Base-by-base conservation (phyloP, 2,797 vertebrate genomes). In the Psittacula derbiana region DNA sequence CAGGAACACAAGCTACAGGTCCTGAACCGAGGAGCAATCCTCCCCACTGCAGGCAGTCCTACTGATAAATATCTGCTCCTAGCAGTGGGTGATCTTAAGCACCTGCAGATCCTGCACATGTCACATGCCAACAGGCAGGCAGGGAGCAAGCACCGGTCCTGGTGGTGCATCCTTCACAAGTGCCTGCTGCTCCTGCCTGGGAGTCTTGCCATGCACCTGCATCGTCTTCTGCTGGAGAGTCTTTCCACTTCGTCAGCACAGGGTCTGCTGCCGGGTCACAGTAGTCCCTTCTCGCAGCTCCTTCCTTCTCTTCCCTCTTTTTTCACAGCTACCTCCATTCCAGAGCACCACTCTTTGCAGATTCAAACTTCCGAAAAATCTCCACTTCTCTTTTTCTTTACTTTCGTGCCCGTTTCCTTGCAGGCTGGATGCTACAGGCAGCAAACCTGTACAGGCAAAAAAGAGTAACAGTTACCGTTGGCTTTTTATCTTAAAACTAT, bases 1-100 rank as follows among this genome's bases (percentile, higher is more conserved):
- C 5, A 0, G 43, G 20, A 43, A 16, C 64, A 6, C 2, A 1
- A 20, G 2, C 36, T 12, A 14, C 1, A 8, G 2, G 28, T 14
- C 55, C 61, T 1, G 28, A 4, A 14, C 3, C 0, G 20, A 19
- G 57, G 43, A 5, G n/a, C 12, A 4, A 6, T 4, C 5, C 10
- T 18, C 50, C 72, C 66, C 3, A 33, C n/a, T 3, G 24, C 28
- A 3, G 12, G 50, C 40, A 14, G 19, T 10, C 44, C 65, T 8
- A 3, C 30, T 1, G 18, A 16, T 8, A n/a, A 31, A 10, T 1
- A 2, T 5, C 3, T 10, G 50, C 33, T 44, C 49, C 30, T 3
- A 6, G 36, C 8, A 16, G 80, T 5, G 15, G 57, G 15, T 36
- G 57, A 58, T 16, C 33, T 58, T 58, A 58, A 36, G 38, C 8